Evolutionary conservation across 23 tunicate species (phyloP).

Genomic region (Oikopleura dioica): DNA sequence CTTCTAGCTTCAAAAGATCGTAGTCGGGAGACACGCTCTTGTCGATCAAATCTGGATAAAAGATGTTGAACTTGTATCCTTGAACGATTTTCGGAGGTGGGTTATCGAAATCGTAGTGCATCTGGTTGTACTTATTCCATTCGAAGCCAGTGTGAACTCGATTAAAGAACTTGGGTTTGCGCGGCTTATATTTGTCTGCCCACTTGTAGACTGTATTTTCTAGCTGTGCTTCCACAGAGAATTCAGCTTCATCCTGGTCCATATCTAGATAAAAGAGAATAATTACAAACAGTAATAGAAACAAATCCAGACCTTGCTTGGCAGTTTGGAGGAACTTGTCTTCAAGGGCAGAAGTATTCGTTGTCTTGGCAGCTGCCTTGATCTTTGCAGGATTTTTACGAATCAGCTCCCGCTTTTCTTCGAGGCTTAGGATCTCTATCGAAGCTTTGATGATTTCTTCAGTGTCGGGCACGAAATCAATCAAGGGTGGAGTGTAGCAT

Average conservation of each 20-base stretch:
- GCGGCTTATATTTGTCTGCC: constrained; percentile 96
- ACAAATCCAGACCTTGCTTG: constrained; percentile 59
- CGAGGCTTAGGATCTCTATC: constrained; percentile 45
- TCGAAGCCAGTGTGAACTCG: constrained; percentile 98
- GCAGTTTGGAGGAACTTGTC: constrained; percentile 67
- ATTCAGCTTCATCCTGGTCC: constrained; percentile 76
- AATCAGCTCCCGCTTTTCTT: constrained; percentile 54
- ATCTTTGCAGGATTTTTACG: not conserved
- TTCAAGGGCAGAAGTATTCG: constrained; percentile 53
- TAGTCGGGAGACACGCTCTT: constrained; percentile 54
- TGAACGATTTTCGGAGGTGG: constrained; percentile 97
- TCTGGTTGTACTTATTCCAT: constrained; percentile 99
- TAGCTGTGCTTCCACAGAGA: constrained; percentile 71
- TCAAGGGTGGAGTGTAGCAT: constrained; percentile 9
- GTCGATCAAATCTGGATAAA: constrained; percentile 77
- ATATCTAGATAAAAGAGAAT: not conserved
- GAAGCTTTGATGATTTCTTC: constrained; percentile 47
- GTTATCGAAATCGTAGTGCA: constrained; percentile 95
- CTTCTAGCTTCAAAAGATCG: not conserved
- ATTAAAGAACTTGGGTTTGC: constrained; percentile 91
- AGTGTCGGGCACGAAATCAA: constrained; percentile 30
- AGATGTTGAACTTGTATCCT: constrained; percentile 96
- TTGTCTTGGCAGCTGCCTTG: constrained; percentile 5
- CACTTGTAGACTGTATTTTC: constrained; percentile 43
- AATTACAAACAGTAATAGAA: not conserved